These are phyloP conservation scores for Archocentrus centrarchus DNA, from an alignment of 2,113 vertebrate species.

Conservation along the genomic window DNA sequence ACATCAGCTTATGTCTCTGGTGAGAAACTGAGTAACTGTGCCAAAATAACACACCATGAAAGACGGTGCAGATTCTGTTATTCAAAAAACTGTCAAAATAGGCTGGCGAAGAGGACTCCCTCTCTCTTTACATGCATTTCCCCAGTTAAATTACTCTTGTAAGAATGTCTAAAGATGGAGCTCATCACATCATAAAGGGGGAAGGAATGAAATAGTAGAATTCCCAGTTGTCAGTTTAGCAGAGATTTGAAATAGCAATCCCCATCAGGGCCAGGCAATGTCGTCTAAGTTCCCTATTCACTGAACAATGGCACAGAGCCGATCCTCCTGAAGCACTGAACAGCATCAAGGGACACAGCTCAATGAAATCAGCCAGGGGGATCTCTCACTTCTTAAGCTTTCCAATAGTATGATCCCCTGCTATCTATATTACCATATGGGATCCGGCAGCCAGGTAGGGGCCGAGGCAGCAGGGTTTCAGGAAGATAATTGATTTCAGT, in stretches of 20 bases:
- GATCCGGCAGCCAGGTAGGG: slow-evolving; percentile 55
- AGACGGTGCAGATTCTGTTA: slow-evolving; percentile 43
- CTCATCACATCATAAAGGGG: slow-evolving; percentile 72
- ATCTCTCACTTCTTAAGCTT: slow-evolving; percentile 70
- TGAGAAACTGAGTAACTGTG: slow-evolving; percentile 50
- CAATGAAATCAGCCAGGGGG: slow-evolving; percentile 68
- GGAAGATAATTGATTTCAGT: slow-evolving; percentile 60
- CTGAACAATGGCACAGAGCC: slow-evolving; percentile 66
- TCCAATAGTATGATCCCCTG: slow-evolving; percentile 67
- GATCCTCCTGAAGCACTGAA: slow-evolving; percentile 59
- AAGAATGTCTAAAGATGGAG: slow-evolving; percentile 58
- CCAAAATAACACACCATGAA: slow-evolving; percentile 64
- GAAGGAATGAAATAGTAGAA: slow-evolving; percentile 61
- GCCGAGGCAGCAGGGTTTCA: slow-evolving; percentile 37
- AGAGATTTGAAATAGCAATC: slow-evolving; percentile 76
- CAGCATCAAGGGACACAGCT: slow-evolving; percentile 57
- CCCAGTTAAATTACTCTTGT: slow-evolving; percentile 62
- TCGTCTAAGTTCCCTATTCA: slow-evolving; percentile 71
- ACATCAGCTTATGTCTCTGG: slow-evolving; percentile 41
- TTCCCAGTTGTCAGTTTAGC: slow-evolving; percentile 74
- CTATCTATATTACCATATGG: slow-evolving; percentile 67
- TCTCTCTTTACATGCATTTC: slow-evolving; percentile 31
- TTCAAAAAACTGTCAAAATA: slow-evolving; percentile 45
- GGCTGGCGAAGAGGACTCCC: slow-evolving; percentile 24
- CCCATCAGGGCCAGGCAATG: slow-evolving; percentile 57